Evolutionary conservation across 2,113 vertebrate species (phyloP).

Genomic region (Cranoglanis bouderius): DNA sequence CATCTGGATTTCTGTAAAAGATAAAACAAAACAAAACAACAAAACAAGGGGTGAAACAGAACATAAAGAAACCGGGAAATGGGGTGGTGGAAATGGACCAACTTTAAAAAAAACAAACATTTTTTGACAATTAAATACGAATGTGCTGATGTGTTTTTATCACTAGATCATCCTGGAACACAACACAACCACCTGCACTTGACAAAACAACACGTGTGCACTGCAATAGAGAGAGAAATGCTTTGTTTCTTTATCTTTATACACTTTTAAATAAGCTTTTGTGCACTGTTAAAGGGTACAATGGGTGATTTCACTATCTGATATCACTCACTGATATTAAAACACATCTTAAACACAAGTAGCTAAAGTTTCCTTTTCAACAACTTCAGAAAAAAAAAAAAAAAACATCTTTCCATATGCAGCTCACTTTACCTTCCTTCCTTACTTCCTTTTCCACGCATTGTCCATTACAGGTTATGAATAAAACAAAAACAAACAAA

Average conservation of each 20-base stretch:
- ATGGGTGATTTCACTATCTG: background rate
- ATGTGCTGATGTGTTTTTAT: slow-evolving; percentile 19
- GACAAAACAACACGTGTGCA: slow-evolving; percentile 9
- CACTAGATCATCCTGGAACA: slow-evolving; percentile 4
- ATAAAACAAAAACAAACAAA: background rate
- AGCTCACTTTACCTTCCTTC: background rate
- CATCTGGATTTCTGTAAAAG: slow-evolving; percentile 45
- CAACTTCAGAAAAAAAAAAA: background rate
- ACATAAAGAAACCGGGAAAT: slow-evolving; percentile 10
- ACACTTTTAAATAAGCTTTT: slow-evolving; percentile 13
- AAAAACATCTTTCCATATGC: background rate
- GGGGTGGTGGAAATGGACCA: slow-evolving; percentile 4
- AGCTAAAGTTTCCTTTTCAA: background rate
- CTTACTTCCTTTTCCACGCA: background rate
- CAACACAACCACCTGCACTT: slow-evolving; percentile 16
- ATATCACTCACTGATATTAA: background rate
- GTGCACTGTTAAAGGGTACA: background rate
- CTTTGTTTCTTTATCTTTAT: background rate
- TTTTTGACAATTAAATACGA: slow-evolving; percentile 23
- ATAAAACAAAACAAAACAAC: slow-evolving; percentile 20
- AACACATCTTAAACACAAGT: background rate
- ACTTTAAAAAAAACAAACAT: too few relatives aligned
- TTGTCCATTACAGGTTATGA: background rate
- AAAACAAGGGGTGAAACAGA: background rate
- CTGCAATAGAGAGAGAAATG: background rate